Evolutionary conservation across 2,113 vertebrate species (phyloP), one percentile per base, ranked within the genome.

Genomic region (Halichoerus grypus): DNA sequence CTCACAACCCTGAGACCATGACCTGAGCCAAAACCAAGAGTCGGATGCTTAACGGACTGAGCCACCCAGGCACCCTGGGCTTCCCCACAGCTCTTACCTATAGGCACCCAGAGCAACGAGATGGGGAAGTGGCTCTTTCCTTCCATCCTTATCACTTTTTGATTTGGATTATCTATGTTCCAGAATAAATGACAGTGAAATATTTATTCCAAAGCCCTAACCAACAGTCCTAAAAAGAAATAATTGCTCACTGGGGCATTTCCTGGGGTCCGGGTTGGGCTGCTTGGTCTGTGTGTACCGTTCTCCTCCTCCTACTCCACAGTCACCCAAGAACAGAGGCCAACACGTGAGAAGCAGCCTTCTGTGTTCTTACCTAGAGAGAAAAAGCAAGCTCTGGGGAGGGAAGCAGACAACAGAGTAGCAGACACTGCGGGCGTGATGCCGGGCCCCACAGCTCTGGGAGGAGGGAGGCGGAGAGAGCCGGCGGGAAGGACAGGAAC

Each of bases 401-500:
- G 36, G 91, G 39, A 91, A 94, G 80, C 12, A 76, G 96, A 87
- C 90, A 80, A 82, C 57, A 11, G 94, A 79, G 9, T 71, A 22
- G 90, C 67, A 69, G 0, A 14, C 93, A 39, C 82, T 92, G 63
- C 63, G 92, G 96, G 95, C 84, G 49, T 61, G 57, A 93, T 95
- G 96, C 94, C 96, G 97, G 91, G 74, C 49, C 0, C 65, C 90
- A 42, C 90, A 81, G 92, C 7, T 0, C 92, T 86, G 0, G 1
- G 88, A 72, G 36, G 26, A 14, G 71, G 92, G 93, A 39, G 49
- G 67, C 5, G 3, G 33, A 57, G 53, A 63, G 86, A 82, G 36
- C 4, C 36, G 61, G 77, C 91, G 97, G 98, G 97, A 97, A 98
- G 96, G 89, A 74, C 46, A 16, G 36, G 96, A 97, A 97, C 80